Base-by-base conservation (phyloP, 2,888 invertebrate genomes). In the Cybosia mesomella region DNA sequence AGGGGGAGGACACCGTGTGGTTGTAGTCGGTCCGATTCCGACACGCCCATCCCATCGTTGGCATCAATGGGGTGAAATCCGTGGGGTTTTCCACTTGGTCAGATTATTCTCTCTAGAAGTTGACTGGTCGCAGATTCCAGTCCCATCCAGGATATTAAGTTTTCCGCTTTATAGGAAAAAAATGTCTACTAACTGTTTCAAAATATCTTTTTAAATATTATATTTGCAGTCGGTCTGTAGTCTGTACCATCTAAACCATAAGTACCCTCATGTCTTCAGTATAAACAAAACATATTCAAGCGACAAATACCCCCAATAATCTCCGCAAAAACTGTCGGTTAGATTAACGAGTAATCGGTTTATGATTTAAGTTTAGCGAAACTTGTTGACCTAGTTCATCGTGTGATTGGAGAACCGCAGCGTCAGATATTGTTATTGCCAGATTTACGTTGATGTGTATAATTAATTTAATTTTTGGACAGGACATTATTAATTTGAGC, bases 281-380 rank as follows among this genome's bases (percentile, higher is more conserved):
- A 9, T 21, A 34, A 21, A 39, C 34, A 32, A 58, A 54, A 63
- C 49, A 57, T 21, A 32, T 28, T 22, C 10, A 53, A 22, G 7
- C 36, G 43, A 66, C 66, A 49, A 68, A 65, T 63, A 43, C 54
- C n/a, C 22, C 11, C 28, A 66, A 60, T 58, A 69, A 70, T 70
- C 64, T 34, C 21, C 21, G 67, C 64, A 76, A 69, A 74, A 68
- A 62, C 61, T n/a, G 32, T 28, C 28, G 39, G 39, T 10, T 28
- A 64, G 68, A 75, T 64, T 59, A 55, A 43, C 39, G 61, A 43
- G 7, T 72, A 72, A 78, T 78, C 65, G 68, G 66, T 70, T 76
- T 78, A 68, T 78, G 72, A 78, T 78, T 75, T 70, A 74, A 78
- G 70, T 60, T 68, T 67, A 36, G 58, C 21, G 58, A 22, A 65